Conservation (phyloP, 2,888 invertebrate genomes). For the Ornithoptera priamus region DNA sequence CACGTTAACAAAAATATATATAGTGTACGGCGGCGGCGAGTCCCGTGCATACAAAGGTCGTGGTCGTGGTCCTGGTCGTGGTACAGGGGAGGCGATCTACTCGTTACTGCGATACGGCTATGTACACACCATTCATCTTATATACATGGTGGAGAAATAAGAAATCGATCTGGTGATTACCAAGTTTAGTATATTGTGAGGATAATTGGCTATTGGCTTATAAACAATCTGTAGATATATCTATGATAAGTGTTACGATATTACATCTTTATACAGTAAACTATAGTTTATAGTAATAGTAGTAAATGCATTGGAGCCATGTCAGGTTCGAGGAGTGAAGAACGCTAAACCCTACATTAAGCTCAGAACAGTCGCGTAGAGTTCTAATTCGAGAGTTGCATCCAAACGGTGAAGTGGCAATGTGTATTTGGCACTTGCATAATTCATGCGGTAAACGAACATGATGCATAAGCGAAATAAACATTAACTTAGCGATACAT, state of each 20-base stretch:
- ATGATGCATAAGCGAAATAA: slow-evolving; percentile 45
- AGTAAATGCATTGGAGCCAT: slow-evolving; percentile 52
- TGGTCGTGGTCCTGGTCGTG: slow-evolving; percentile 57
- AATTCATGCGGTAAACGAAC: slow-evolving; percentile 42
- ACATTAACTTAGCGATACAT: slow-evolving; percentile 44
- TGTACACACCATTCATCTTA: slow-evolving; percentile 66
- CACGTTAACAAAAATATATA: slow-evolving; percentile 79
- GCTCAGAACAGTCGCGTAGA: slow-evolving; percentile 50
- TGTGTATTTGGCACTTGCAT: slow-evolving; percentile 64
- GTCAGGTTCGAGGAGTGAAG: slow-evolving; percentile 34
- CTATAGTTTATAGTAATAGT: slow-evolving; percentile 21
- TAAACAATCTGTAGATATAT: slow-evolving; percentile 30
- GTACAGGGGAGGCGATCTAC: slow-evolving; percentile 42
- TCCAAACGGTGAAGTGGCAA: slow-evolving; percentile 58
- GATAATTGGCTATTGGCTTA: slow-evolving; percentile 19
- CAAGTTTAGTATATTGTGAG: slow-evolving; percentile 23
- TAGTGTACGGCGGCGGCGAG: slow-evolving; percentile 68
- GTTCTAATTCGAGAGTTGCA: slow-evolving; percentile 42
- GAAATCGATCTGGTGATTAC: slow-evolving; percentile 20
- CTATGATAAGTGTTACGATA: slow-evolving; percentile 17
- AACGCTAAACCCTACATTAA: slow-evolving; percentile 46
- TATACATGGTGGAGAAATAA: slow-evolving; percentile 53
- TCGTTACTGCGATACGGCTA: slow-evolving; percentile 56
- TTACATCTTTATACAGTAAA: slow-evolving; percentile 15
- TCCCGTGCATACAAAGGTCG: slow-evolving; percentile 57